phyloP scores from a whole-genome alignment of 2,888 invertebrate species.

The Acronicta aceris region DNA sequence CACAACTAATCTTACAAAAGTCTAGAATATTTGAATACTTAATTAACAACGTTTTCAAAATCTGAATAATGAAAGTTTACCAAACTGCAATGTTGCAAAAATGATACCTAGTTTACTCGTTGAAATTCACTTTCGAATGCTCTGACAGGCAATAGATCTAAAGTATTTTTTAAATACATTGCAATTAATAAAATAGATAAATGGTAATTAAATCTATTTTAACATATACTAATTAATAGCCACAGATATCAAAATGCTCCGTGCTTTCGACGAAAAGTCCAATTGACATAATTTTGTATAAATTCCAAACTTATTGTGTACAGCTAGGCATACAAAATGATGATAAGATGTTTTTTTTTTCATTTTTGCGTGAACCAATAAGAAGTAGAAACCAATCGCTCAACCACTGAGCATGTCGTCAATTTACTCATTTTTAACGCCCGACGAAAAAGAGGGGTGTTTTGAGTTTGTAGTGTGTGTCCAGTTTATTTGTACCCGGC shows the following conservation, averaged over 20 bases:
- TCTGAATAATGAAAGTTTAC: constrained; percentile 1
- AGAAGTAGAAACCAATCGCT: too few relatives aligned
- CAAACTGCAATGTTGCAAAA: neutral
- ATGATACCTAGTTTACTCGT: neutral
- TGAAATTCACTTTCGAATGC: constrained; percentile 2
- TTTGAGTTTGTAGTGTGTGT: too few relatives aligned
- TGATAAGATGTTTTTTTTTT: too few relatives aligned
- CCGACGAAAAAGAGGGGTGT: too few relatives aligned
- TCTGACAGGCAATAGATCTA: neutral
- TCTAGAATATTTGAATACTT: constrained; percentile 3
- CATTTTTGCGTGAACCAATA: too few relatives aligned
- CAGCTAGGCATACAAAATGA: too few relatives aligned
- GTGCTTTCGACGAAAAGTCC: constrained; percentile 16
- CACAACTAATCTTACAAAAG: neutral
- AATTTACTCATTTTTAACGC: too few relatives aligned
- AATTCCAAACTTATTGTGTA: too few relatives aligned
- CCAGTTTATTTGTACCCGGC: too few relatives aligned
- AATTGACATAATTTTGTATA: constrained; percentile 20
- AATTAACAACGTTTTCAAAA: neutral
- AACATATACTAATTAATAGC: constrained; percentile 12
- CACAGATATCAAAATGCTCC: constrained; percentile 2
- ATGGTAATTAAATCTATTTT: constrained; percentile 9
- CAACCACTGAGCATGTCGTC: too few relatives aligned
- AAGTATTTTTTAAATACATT: constrained; percentile 11
- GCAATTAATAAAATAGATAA: neutral